Conservation (phyloP, 2,797 vertebrate genomes). For the Xiphophorus birchmanni region DNA sequence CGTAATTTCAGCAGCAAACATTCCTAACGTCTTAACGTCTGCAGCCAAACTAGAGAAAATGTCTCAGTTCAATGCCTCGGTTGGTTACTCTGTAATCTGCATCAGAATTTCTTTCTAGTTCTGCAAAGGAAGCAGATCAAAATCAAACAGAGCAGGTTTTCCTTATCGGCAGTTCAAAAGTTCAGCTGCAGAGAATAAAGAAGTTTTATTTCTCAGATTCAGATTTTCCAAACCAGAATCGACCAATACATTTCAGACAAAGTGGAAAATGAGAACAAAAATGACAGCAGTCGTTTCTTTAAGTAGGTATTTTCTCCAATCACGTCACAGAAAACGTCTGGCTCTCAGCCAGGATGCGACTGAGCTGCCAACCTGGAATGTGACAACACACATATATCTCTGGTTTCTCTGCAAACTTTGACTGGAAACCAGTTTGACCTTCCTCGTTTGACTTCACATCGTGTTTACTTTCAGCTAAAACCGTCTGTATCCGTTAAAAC, state of each 20-base stretch:
- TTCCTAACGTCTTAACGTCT: constrained; percentile 1
- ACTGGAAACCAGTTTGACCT: background rate
- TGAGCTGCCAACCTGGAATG: constrained; percentile 13
- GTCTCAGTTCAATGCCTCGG: background rate
- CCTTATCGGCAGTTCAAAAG: constrained; percentile 8
- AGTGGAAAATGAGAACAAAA: background rate
- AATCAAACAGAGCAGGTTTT: background rate
- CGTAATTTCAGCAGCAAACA: background rate
- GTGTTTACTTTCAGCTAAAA: background rate
- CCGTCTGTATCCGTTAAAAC: background rate
- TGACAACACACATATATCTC: background rate
- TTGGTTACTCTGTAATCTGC: background rate
- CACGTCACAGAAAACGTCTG: background rate
- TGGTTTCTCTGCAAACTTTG: background rate
- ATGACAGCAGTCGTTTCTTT: background rate
- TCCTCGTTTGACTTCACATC: background rate
- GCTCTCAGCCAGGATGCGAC: constrained; percentile 5
- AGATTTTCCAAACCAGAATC: background rate
- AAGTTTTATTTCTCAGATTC: background rate
- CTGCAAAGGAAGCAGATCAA: background rate
- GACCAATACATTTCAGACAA: background rate
- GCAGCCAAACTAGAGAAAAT: background rate
- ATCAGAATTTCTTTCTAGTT: background rate
- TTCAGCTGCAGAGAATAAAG: constrained; percentile 6
- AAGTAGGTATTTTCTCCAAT: background rate